Percentiles rank a stretch among this genome's conserved stretches.
Evolutionary conservation across 2,113 vertebrate species (phyloP).

Genomic region (Carettochelys insculpta): DNA sequence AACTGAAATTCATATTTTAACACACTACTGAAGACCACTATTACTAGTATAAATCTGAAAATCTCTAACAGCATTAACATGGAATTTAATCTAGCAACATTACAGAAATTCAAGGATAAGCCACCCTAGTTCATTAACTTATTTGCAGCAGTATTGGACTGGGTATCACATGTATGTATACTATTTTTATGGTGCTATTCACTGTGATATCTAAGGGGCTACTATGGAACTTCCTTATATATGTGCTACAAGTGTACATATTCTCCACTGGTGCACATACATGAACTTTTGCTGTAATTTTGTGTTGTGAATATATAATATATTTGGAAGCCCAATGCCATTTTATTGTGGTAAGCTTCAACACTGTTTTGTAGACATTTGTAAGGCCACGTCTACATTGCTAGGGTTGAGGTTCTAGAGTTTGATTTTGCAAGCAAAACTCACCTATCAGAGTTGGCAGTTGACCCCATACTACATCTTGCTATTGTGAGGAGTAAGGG

Average conservation of each 20-base stretch:
- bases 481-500: too few species aligned
- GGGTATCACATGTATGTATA: accelerated
- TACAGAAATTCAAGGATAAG: not conserved
- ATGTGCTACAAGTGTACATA: not conserved
- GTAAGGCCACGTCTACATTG: too few species aligned
- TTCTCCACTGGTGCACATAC: not conserved
- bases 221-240: not conserved
- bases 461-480: too few species aligned
- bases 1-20: too few species aligned
- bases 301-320: not conserved
- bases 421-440: too few species aligned
- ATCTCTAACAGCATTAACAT: not conserved
- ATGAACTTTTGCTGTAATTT: not conserved
- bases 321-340: not conserved
- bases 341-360: not conserved
- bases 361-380: not conserved
- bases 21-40: not conserved
- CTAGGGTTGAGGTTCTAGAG: too few species aligned
- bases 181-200: not conserved
- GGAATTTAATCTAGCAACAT: not conserved
- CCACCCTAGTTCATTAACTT: not conserved
- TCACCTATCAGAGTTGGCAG: too few species aligned
- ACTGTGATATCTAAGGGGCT: not conserved
- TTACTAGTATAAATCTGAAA: not conserved
- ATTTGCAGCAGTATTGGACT: not conserved